Conservation (phyloP, 2,888 invertebrate genomes). For the Saturnia japonica region DNA sequence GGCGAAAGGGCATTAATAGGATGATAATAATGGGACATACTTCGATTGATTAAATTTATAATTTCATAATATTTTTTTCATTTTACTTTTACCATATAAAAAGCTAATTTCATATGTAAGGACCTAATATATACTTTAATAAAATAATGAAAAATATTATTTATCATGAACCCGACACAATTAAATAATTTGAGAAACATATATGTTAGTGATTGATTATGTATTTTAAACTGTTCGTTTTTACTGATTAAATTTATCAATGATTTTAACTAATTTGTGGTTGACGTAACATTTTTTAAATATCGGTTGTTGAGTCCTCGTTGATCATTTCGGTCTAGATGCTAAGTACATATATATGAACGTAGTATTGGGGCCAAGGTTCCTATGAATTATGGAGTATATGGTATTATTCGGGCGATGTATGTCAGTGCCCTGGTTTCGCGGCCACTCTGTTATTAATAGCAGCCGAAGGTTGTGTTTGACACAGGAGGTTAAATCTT, state of each 20-base stretch:
- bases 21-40: no score
- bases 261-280: neutral
- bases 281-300: slow-evolving; percentile 2
- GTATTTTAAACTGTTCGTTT: neutral
- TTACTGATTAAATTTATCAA: neutral
- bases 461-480: slow-evolving; percentile 73
- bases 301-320: slow-evolving; percentile 30
- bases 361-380: slow-evolving; percentile 75
- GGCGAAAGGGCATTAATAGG: no score
- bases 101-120: no score
- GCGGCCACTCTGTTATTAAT: slow-evolving; percentile 76
- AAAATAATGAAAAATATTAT: no score
- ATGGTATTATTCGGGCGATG: slow-evolving; percentile 78
- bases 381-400: slow-evolving; percentile 79
- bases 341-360: slow-evolving; percentile 39
- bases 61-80: no score
- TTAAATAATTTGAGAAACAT: no score
- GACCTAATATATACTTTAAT: no score
- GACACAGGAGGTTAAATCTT: slow-evolving; percentile 71
- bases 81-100: no score
- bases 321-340: slow-evolving; percentile 29
- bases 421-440: slow-evolving; percentile 76
- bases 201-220: neutral
- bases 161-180: no score
- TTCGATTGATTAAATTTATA: no score